Conservation (phyloP, 2,113 vertebrate species). For the Xenopus laevis region DNA sequence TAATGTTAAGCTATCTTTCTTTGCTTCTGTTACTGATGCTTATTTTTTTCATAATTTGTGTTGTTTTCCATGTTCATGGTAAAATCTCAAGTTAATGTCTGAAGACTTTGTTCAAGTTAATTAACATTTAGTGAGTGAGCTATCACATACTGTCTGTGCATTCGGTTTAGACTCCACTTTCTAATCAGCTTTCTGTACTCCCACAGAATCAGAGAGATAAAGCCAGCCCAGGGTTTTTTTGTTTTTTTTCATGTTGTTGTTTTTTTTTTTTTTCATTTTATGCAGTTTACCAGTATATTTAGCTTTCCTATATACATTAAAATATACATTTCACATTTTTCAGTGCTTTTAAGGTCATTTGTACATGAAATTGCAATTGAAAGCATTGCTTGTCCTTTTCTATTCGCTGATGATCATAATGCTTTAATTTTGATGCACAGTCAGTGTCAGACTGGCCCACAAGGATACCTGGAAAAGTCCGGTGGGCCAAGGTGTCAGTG, state of each 20-base stretch:
- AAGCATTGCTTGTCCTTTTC: no score
- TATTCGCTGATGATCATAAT: no score
- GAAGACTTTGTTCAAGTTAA: conserved; percentile 1
- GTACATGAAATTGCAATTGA: no score
- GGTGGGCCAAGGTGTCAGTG: no score
- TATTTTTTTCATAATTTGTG: background rate
- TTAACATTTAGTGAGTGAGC: conserved; percentile 29
- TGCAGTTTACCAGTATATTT: background rate
- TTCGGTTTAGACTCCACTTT: conserved; percentile 35
- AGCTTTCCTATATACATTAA: no score
- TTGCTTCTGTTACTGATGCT: background rate
- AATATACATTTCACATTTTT: no score
- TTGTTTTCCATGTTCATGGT: background rate
- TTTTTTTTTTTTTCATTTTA: background rate
- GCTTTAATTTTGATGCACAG: no score
- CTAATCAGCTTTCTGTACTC: conserved; percentile 37
- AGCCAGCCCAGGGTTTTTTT: background rate
- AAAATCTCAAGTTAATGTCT: background rate
- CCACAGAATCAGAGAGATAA: conserved; percentile 28
- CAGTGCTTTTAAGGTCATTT: no score
- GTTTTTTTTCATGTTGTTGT: no score
- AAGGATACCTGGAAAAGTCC: no score
- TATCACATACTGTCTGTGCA: conserved; percentile 31
- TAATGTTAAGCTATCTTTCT: background rate
- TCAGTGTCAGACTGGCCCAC: no score